Conservation (phyloP, 2,888 invertebrate genomes). For the Ophioninae sp. region DNA sequence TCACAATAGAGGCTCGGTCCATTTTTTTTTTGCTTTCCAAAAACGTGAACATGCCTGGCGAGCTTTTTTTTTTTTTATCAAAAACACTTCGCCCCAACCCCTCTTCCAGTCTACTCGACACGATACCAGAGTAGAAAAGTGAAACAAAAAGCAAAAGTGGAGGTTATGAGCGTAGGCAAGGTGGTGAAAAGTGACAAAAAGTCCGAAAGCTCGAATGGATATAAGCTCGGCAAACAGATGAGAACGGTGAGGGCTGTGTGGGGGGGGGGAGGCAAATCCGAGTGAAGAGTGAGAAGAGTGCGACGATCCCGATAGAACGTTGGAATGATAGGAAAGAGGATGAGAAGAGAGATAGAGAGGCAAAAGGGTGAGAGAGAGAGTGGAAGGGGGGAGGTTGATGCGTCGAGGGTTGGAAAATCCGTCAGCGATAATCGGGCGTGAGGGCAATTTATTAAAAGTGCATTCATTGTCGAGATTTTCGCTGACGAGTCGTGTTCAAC, state of each 20-base stretch:
- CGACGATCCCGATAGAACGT: constrained; percentile 37
- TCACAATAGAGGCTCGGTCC: background rate
- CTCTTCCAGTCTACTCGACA: too few relatives aligned
- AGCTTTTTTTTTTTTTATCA: too few relatives aligned
- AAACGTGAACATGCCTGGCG: background rate
- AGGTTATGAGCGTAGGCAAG: constrained; percentile 1
- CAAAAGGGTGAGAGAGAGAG: constrained; percentile 33
- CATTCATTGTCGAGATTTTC: constrained; percentile 76
- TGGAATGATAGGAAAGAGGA: too few relatives aligned
- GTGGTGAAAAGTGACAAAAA: constrained; percentile 8
- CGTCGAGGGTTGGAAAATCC: constrained; percentile 60
- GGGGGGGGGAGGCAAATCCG: background rate
- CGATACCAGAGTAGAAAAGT: background rate
- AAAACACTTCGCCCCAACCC: too few relatives aligned
- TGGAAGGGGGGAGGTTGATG: constrained; percentile 36
- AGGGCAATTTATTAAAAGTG: constrained; percentile 79
- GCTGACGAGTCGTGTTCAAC: constrained; percentile 73
- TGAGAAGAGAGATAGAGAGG: too few relatives aligned
- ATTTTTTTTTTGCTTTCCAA: background rate
- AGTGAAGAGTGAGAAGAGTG: constrained; percentile 42
- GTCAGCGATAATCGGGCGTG: constrained; percentile 70
- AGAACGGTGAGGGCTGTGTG: constrained; percentile 33
- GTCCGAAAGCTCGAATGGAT: constrained; percentile 42
- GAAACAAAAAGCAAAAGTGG: constrained; percentile 18
- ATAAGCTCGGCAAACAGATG: constrained; percentile 47